Evolutionary conservation across 1,140 invertebrate species (phyloP), one percentile per base, ranked within the genome.

Genomic region (Lordiphosa mommai): DNA sequence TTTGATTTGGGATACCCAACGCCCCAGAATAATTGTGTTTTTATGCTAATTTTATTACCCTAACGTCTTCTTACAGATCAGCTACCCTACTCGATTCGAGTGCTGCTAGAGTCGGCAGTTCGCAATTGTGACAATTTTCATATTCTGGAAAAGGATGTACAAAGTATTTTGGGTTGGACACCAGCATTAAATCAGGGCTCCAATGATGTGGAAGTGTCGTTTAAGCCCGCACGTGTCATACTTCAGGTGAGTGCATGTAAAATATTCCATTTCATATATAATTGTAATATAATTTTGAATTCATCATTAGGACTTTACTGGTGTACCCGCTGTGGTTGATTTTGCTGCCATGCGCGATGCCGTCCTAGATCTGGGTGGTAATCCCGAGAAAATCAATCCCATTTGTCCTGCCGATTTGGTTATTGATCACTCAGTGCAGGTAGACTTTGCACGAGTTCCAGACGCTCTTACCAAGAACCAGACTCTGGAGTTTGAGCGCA

Each of bases 281-380:
- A 30, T 36, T 6, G 1, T 23, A 0, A 10, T 30, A 37, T 40
- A 4, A 23, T 40, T 40, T 23, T 4, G 6, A 13, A 3, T 29
- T 0, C 14, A 4, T 12, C 17, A 27, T 1, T 5, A 96, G 94
- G 96, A 97, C 90, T 95, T 95, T 55, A 99, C 97, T 40, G 98
- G 98, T n/a, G 97, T 99, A 0, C 98, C 98, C 10, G 97, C 97
- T 5, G 96, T 99, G 6, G 98, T 99, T 7, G 98, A 99, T 90
- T 98, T 99, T 92, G 98, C 98, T 29, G 97, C 97, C 4, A 99
- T 99, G 98, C 91, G 98, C 76, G 97, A 99, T 91, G 97, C 97
- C 13, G 96, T 99, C 0, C 93, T 95, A 79, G 90, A 91, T 29
- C 90, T 99, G 6, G 95, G 94, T 1, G 96, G 96, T 1, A 91